These are phyloP conservation scores for Odontamblyopus lacepedii DNA, from an alignment of 2,797 vertebrate genomes.

Conservation along the genomic window DNA sequence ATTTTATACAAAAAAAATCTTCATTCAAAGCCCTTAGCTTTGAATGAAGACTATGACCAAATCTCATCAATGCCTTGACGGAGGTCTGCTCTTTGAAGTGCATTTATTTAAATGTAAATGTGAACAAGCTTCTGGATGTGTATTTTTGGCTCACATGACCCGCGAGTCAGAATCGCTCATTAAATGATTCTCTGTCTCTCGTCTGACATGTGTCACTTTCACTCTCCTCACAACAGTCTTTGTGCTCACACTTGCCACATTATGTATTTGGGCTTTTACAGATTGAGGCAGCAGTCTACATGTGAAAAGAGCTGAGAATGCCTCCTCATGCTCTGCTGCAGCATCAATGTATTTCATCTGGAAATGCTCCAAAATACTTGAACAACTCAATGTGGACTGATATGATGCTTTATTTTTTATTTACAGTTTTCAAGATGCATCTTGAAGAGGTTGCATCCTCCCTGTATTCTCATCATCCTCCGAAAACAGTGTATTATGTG, in stretches of 20 bases:
- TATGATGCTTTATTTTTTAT: not conserved
- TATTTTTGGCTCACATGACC: conserved; percentile 28
- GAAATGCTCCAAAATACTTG: conserved; percentile 7
- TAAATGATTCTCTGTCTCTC: conserved; percentile 35
- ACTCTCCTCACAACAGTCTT: conserved; percentile 47
- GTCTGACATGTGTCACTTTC: conserved; percentile 61
- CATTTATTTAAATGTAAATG: not conserved
- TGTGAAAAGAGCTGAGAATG: not conserved
- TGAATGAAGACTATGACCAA: not conserved
- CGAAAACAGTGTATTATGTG: too few relatives aligned
- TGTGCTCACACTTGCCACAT: conserved; percentile 16
- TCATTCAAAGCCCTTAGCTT: too few relatives aligned
- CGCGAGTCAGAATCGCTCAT: conserved; percentile 38
- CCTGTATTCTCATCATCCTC: too few relatives aligned
- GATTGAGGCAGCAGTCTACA: not conserved
- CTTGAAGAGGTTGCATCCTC: not conserved
- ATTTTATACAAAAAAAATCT: too few relatives aligned
- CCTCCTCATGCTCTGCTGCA: not conserved
- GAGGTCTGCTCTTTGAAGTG: not conserved
- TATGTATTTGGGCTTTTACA: conserved; percentile 1
- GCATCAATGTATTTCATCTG: conserved; percentile 16
- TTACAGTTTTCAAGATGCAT: not conserved
- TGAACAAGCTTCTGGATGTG: conserved; percentile 7
- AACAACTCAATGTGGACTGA: not conserved
- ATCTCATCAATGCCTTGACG: not conserved